phyloP scores from a whole-genome alignment of 2,113 vertebrate species.

The Lates calcarifer region DNA sequence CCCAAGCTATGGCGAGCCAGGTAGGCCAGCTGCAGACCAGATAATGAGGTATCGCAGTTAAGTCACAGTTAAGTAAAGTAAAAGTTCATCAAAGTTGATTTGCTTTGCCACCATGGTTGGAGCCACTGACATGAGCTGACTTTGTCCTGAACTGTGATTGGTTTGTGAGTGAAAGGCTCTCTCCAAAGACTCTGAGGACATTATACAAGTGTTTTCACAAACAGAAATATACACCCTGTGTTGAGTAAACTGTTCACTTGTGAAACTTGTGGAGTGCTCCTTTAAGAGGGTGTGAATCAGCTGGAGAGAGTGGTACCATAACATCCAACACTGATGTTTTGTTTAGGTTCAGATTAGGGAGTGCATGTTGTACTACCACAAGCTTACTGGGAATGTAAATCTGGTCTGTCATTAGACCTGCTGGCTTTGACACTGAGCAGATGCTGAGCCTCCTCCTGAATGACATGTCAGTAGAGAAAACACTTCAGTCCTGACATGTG shows the following conservation, averaged over 20 bases:
- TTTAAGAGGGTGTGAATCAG: neutral
- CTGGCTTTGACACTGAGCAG: slow-evolving; percentile 50
- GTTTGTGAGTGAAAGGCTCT: neutral
- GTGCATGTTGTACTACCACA: slow-evolving; percentile 3
- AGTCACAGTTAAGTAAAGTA: too few relatives aligned
- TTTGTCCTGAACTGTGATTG: too few relatives aligned
- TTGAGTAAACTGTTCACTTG: neutral
- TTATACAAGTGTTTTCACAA: neutral
- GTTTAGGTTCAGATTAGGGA: slow-evolving; percentile 35
- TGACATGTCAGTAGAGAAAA: slow-evolving; percentile 32
- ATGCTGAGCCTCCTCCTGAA: slow-evolving; percentile 21
- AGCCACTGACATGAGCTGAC: too few relatives aligned
- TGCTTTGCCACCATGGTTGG: too few relatives aligned
- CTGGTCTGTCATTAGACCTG: slow-evolving; percentile 49
- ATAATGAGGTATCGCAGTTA: too few relatives aligned
- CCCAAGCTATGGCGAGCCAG: too few relatives aligned
- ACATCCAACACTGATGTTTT: neutral
- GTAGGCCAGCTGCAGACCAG: too few relatives aligned
- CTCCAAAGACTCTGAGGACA: neutral
- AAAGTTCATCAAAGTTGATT: too few relatives aligned
- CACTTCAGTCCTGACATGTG: slow-evolving; percentile 8
- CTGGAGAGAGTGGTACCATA: neutral
- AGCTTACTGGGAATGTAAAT: slow-evolving; percentile 43
- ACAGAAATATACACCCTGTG: neutral
- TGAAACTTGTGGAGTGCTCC: neutral